A percentile compares a stretch with the other conserved stretches of the same genome.
Conservation (phyloP, 1,140 invertebrate species). For the Leptopilina clavipes region DNA sequence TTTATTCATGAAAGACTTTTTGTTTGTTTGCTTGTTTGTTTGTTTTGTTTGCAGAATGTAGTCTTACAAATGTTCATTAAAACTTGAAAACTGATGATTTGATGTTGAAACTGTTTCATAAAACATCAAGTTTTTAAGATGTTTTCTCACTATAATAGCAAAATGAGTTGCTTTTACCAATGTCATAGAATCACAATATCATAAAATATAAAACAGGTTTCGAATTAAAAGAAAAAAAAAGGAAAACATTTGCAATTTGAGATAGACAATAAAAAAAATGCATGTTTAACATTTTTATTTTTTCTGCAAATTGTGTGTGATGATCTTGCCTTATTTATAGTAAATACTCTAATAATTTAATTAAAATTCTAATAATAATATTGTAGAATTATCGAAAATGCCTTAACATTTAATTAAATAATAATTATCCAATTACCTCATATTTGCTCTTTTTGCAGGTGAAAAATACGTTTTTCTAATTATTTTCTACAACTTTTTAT, state of each 20-base stretch:
- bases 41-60: too few species aligned
- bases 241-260: not conserved
- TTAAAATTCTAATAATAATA: constrained; percentile 21
- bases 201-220: constrained; percentile 20
- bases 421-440: too few species aligned
- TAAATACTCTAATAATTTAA: constrained; percentile 39
- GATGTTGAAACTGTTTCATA: not conserved
- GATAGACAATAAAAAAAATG: not conserved
- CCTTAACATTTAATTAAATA: not conserved
- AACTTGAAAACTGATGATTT: not conserved
- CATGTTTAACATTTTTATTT: not conserved
- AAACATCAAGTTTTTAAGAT: not conserved
- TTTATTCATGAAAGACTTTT: not conserved
- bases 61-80: not conserved
- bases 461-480: too few species aligned
- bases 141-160: not conserved
- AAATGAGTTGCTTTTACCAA: not conserved
- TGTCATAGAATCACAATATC: not conserved
- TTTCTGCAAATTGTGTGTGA: constrained; percentile 27
- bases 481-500: too few species aligned
- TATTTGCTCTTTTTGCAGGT: too few species aligned
- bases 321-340: constrained; percentile 43
- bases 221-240: not conserved
- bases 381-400: constrained; percentile 19
- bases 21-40: not conserved